These are phyloP conservation scores for Pseudomyrmex cubaensis DNA, from an alignment of 1,140 invertebrate genomes.

Conservation along the genomic window DNA sequence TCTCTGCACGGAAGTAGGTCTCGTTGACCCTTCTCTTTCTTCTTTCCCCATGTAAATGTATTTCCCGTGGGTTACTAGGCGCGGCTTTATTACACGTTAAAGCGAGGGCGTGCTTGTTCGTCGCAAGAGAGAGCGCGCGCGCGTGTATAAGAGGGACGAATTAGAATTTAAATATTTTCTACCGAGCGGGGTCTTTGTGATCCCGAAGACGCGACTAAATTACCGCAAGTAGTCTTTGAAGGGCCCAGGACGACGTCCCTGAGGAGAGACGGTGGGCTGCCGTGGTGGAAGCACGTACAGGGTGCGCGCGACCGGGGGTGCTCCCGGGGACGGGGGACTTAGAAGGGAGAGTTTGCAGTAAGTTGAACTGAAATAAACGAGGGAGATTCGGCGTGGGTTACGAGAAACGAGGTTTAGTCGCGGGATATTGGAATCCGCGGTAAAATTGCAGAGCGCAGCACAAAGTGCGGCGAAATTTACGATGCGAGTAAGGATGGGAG, in stretches of 20 bases:
- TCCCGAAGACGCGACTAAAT: slow-evolving; percentile 65
- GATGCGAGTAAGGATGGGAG: slow-evolving; percentile 16
- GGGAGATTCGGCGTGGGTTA: slow-evolving; percentile 63
- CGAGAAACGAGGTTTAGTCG: slow-evolving; percentile 61
- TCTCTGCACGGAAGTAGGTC: slow-evolving; percentile 39
- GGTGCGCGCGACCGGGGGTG: neutral
- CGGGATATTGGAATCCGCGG: slow-evolving; percentile 61
- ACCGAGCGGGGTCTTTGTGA: slow-evolving; percentile 40
- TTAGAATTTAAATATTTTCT: slow-evolving; percentile 68
- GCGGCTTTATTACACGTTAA: slow-evolving; percentile 60
- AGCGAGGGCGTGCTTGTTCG: slow-evolving; percentile 23
- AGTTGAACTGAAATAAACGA: slow-evolving; percentile 72
- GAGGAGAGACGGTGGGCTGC: slow-evolving; percentile 7
- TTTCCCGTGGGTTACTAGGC: slow-evolving; percentile 58
- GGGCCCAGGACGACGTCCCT: slow-evolving; percentile 43
- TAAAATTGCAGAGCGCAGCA: slow-evolving; percentile 56
- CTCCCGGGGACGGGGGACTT: neutral
- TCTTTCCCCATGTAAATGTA: slow-evolving; percentile 51
- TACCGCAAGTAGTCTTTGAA: slow-evolving; percentile 68
- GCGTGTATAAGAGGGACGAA: slow-evolving; percentile 44
- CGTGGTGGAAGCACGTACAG: slow-evolving; percentile 8
- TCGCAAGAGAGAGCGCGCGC: slow-evolving; percentile 12
- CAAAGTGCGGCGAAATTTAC: slow-evolving; percentile 59
- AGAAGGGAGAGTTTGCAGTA: slow-evolving; percentile 31
- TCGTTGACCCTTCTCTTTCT: slow-evolving; percentile 45